Evolutionary conservation across 2,113 vertebrate genomes (phyloP).

Genomic region (Peromyscus maniculatus): DNA sequence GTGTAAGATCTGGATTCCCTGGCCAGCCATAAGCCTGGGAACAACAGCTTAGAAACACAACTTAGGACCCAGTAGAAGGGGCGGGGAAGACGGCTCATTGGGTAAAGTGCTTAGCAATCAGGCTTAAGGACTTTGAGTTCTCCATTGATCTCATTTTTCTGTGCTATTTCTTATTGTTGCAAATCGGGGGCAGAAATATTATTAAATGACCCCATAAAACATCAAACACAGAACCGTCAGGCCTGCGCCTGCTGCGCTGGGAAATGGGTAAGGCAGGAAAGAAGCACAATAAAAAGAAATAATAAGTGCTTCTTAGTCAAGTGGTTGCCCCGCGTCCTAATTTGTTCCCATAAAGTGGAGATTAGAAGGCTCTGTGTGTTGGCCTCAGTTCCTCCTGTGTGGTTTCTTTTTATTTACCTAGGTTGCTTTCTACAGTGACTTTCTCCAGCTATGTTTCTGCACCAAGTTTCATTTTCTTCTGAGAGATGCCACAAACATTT

Average conservation of each 20-base stretch:
- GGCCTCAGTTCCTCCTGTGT: background rate
- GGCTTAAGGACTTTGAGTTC: background rate
- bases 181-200: background rate
- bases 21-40: background rate
- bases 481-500: constrained; percentile 11
- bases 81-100: background rate
- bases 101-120: background rate
- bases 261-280: background rate
- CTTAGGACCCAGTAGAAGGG: background rate
- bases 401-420: background rate
- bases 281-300: constrained; percentile 12
- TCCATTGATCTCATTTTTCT: background rate
- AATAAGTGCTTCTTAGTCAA: constrained; percentile 55
- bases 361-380: constrained; percentile 28
- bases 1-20: background rate
- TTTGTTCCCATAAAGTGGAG: constrained; percentile 51
- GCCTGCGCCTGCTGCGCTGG: background rate
- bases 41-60: background rate
- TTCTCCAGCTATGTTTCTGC: constrained; percentile 20
- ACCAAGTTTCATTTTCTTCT: background rate
- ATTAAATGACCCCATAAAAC: constrained; percentile 50
- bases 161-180: background rate
- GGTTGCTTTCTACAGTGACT: background rate
- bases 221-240: constrained; percentile 31
- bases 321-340: constrained; percentile 46